These are phyloP conservation scores for Drosophila eugracilis DNA, from an alignment of 1,140 invertebrate genomes.

Conservation along the genomic window DNA sequence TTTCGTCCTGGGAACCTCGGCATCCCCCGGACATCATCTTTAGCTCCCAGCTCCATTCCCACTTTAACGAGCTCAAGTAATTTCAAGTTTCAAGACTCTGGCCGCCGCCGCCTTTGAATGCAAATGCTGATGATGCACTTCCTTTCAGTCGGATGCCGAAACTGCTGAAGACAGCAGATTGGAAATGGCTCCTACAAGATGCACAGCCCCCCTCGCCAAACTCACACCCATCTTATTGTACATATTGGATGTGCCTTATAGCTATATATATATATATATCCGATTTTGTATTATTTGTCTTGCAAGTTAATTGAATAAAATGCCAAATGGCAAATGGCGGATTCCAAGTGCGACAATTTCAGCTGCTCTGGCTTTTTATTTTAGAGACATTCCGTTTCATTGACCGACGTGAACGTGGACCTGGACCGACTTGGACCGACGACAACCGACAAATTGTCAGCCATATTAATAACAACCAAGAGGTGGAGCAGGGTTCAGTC, in stretches of 20 bases:
- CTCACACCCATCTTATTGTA: slow-evolving; percentile 6
- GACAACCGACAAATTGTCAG: slow-evolving; percentile 78
- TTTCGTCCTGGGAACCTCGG: slow-evolving; percentile 9
- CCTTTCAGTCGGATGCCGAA: slow-evolving; percentile 59
- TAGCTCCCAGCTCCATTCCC: slow-evolving; percentile 26
- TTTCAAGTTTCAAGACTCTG: slow-evolving; percentile 66
- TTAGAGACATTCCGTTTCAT: slow-evolving; percentile 73
- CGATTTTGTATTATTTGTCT: slow-evolving; percentile 78
- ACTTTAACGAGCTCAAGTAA: slow-evolving; percentile 64
- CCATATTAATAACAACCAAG: slow-evolving; percentile 79
- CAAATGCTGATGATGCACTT: slow-evolving; percentile 79
- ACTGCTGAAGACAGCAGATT: slow-evolving; percentile 73
- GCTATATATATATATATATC: slow-evolving; percentile 40
- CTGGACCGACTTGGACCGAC: slow-evolving; percentile 31
- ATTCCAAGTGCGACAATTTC: slow-evolving; percentile 74
- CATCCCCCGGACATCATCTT: slow-evolving; percentile 20
- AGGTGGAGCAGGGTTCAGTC: slow-evolving; percentile 16
- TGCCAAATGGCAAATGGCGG: slow-evolving; percentile 63
- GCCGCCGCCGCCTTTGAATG: slow-evolving; percentile 55
- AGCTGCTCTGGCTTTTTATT: slow-evolving; percentile 73
- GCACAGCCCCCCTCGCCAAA: background rate
- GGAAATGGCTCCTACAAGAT: slow-evolving; percentile 74
- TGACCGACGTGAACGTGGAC: slow-evolving; percentile 29
- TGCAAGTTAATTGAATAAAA: slow-evolving; percentile 81
- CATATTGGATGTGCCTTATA: slow-evolving; percentile 1